Base-by-base conservation (phyloP, 53 echinoderm and acorn worm species). In the Henricia sp. region DNA sequence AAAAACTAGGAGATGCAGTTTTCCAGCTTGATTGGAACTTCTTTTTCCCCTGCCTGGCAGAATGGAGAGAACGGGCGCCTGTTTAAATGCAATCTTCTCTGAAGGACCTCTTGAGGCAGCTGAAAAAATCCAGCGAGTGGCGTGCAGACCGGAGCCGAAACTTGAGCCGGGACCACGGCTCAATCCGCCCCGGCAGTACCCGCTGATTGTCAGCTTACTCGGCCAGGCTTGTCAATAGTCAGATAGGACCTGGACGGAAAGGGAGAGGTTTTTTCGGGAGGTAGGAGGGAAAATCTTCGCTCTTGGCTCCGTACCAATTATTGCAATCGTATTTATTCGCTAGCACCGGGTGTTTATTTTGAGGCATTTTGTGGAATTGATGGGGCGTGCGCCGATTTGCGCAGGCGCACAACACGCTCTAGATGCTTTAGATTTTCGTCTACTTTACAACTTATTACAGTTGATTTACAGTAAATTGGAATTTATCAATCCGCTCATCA, bases 31-130 rank as follows among this genome's bases (percentile, higher is more conserved):
- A 80, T 80, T 80, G 57, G 80, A 80, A 80, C 80, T 80, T 80
- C 42, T 64, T 59, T 57, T 38, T 42, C 27, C 57, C 21, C 62
- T 60, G 62, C 62, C 62, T 29, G 62, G 30, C 3, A 64, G 64
- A 80, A 80, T 80, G 65, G 80, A 64, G 56, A 64, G 64, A 80
- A 80, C 80, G 80, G 85, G 73, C 85, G 85, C 85, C 85, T 85
- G 85, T 85, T 85, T 85, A 85, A 85, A 85, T 85, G 72, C 85
- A 85, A 85, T 85, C 73, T 62, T 60, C 73, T 60, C 55, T 85
- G 72, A 85, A 85, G 85, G 39, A 72, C 59, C 73, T 62, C 85
- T 85, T 73, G 63, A 85, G 52, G 50, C 85, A 85, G 85, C 85
- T 85, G 85, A 72, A 62, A 85, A 58, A 85, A 85, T 85, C 85